Conservation (phyloP, 2,888 invertebrate genomes). For the Aphelenchoides bicaudatus region DNA sequence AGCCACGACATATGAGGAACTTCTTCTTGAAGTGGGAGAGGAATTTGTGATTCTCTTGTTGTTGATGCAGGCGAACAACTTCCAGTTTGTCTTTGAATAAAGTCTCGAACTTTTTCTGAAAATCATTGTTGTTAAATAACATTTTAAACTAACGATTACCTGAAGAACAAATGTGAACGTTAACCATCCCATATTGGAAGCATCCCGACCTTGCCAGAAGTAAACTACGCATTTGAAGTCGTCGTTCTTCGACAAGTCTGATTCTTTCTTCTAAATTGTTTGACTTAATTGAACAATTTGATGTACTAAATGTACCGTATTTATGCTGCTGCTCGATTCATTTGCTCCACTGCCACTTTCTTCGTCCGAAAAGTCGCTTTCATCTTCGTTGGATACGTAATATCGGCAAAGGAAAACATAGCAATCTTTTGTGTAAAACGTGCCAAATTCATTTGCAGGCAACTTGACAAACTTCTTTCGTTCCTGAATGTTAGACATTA, state of each 20-base stretch:
- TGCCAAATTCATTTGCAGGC: conserved; percentile 83
- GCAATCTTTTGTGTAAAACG: conserved; percentile 88
- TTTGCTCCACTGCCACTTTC: conserved; percentile 20
- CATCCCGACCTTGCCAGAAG: conserved; percentile 96
- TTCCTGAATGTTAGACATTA: conserved; percentile 65
- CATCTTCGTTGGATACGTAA: conserved; percentile 73
- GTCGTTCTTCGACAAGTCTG: conserved; percentile 40
- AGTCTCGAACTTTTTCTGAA: conserved; percentile 76
- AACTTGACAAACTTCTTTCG: conserved; percentile 93
- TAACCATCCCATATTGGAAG: conserved; percentile 98
- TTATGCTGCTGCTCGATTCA: conserved; percentile 16
- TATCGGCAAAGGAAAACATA: conserved; percentile 97
- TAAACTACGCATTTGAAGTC: conserved; percentile 93
- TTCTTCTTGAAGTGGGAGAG: conserved; percentile 92
- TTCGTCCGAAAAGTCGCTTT: conserved; percentile 56
- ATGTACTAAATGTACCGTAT: conserved; percentile 8
- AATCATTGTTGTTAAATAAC: conserved; percentile 6
- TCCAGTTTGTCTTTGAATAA: conserved; percentile 81
- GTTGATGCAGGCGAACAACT: conserved; percentile 88
- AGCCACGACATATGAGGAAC: conserved; percentile 83
- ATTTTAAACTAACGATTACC: conserved; percentile 21
- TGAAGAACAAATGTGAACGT: conserved; percentile 86
- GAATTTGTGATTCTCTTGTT: conserved; percentile 96
- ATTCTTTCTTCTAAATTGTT: conserved; percentile 22
- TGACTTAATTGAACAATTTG: not conserved